Base-by-base conservation (phyloP, 2,888 invertebrate genomes). In the Scaptomyza flava region DNA sequence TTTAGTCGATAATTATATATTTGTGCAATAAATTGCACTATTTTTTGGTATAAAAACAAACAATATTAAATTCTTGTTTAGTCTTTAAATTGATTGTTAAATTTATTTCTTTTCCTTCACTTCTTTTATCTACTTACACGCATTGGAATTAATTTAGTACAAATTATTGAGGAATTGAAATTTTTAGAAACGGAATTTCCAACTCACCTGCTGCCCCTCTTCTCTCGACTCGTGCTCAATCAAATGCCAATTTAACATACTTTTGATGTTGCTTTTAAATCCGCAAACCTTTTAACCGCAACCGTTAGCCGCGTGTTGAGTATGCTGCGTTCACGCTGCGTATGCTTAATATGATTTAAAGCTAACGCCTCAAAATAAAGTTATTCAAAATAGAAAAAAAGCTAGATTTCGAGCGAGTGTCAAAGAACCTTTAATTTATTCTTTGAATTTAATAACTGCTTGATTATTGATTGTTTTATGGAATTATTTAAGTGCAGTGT, bases 311-410 rank as follows among this genome's bases (percentile, higher is more conserved):
- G 33, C 33, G 8, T 17, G 12, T 12, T 33, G 33, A 20, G 23
- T 23, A 4, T 23, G 27, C 12, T 12, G 11, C 0, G 48, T n/a
- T 20, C 17, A 23, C 34, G 14, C 11, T 48, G 63, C 74, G 70
- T 74, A 70, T 67, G 50, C 63, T 57, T 75, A 59, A 70, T 70
- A 38, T 56, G 61, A 56, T 34, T 52, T 31, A 33, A 31, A 7
- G 34, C 17, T 47, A 23, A 31, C 9, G 45, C 33, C 51, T 17
- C 5, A 43, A 52, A 52, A 8, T 9, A 20, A 14, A 20, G 12
- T 3, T 4, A 45, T 5, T 8, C n/a, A 45, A 8, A 45, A 31
- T 0, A 31, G 5, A 46, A 20, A 14, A 31, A 6, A 7, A 31
- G 30, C 14, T 17, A 6, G 4, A 8, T 6, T 7, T 11, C 9